phyloP scores from a whole-genome alignment of 2,797 vertebrate species.

The Notamacropus eugenii region DNA sequence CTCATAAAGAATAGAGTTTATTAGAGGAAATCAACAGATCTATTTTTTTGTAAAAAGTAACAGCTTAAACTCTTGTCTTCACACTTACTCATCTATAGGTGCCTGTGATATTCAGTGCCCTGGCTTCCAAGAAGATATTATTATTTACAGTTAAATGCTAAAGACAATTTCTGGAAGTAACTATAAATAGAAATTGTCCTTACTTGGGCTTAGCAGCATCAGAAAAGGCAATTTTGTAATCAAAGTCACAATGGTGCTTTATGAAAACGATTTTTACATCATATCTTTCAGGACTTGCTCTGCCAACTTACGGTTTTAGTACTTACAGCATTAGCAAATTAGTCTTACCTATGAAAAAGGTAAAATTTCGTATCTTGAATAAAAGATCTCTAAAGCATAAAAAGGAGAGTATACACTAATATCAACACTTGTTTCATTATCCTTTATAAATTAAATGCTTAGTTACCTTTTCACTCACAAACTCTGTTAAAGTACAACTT shows the following conservation, averaged over 20 bases:
- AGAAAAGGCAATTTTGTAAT: slow-evolving; percentile 83
- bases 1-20: slow-evolving; percentile 69
- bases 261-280: slow-evolving; percentile 79
- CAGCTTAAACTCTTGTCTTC: slow-evolving; percentile 80
- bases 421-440: slow-evolving; percentile 75
- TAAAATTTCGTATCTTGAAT: slow-evolving; percentile 84
- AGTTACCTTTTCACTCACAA: slow-evolving; percentile 69
- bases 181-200: slow-evolving; percentile 83
- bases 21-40: slow-evolving; percentile 84
- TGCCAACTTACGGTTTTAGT: slow-evolving; percentile 76
- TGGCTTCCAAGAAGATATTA: slow-evolving; percentile 82
- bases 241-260: slow-evolving; percentile 81
- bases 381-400: slow-evolving; percentile 80
- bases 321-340: slow-evolving; percentile 83
- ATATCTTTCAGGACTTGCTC: slow-evolving; percentile 73
- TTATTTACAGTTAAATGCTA: slow-evolving; percentile 81
- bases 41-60: slow-evolving; percentile 83
- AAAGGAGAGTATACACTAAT: slow-evolving; percentile 73
- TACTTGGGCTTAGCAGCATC: slow-evolving; percentile 79
- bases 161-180: slow-evolving; percentile 84
- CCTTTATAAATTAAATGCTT: slow-evolving; percentile 74
- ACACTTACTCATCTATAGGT: slow-evolving; percentile 80
- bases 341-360: slow-evolving; percentile 85
- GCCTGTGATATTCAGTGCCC: slow-evolving; percentile 83
- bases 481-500: neutral